Evolutionary conservation across 1,140 invertebrate genomes (phyloP).

Genomic region (Drosophila cardini): DNA sequence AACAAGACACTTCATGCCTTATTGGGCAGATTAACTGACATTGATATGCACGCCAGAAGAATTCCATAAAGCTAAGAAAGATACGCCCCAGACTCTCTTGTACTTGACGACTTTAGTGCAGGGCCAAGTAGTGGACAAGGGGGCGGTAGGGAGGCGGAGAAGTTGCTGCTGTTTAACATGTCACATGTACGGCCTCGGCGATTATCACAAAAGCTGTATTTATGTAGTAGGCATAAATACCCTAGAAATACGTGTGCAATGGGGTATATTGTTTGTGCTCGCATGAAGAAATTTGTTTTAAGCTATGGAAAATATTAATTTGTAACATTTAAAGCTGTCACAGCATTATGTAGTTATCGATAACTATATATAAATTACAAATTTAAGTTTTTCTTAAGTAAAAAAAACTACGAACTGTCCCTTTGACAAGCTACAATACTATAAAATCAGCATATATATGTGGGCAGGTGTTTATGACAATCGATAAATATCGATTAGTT

Average conservation of each 20-base stretch:
- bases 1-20: conserved; percentile 36
- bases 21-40: conserved; percentile 61
- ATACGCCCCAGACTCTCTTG: conserved; percentile 35
- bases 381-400: too few relatives aligned
- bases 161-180: conserved; percentile 50
- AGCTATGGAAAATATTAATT: too few relatives aligned
- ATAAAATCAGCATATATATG: too few relatives aligned
- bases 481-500: background rate
- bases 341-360: too few relatives aligned
- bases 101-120: conserved; percentile 29
- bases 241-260: background rate
- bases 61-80: conserved; percentile 47
- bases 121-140: background rate
- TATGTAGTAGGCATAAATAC: conserved; percentile 22
- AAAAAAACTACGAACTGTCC: too few relatives aligned
- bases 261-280: conserved; percentile 9
- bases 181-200: conserved; percentile 50
- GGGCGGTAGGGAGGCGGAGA: background rate
- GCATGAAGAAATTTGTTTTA: too few relatives aligned
- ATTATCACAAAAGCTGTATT: conserved; percentile 45
- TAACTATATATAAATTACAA: too few relatives aligned
- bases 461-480: background rate
- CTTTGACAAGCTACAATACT: too few relatives aligned
- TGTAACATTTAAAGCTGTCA: too few relatives aligned
- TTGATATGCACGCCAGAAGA: conserved; percentile 53